Evolutionary conservation across 2,113 vertebrate species (phyloP), one percentile per base, ranked within the genome.

Genomic region (Ia io): DNA sequence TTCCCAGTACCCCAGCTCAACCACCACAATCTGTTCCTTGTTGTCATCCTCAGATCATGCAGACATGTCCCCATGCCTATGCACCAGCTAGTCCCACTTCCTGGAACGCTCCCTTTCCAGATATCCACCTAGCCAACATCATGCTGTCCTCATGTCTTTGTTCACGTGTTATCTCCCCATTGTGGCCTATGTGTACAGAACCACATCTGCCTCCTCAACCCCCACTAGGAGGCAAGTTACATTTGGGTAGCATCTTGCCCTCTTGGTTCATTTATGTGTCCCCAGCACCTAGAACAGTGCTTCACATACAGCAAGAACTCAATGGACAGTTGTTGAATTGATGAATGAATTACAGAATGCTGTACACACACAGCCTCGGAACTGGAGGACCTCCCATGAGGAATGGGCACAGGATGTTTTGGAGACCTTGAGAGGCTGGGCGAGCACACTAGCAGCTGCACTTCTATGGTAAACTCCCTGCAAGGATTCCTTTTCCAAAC

Each of bases 391-490:
- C 3, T 14, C 47, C 47, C 6, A 16, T 1, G n/a, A 6, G 4
- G 32, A 80, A 77, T 3, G n/a, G 92, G 40, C 3, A 20, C 1
- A 0, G 0, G 9, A 56, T 12, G 4, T 22, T 9, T 16, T 25
- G 42, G 30, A 65, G n/a, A 3, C 76, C 16, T 6, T 5, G 28
- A 22, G 63, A 49, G 37, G 3, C 1, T 51, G 74, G 9, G 12
- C 3, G 1, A 23, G 7, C 30, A 37, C 10, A 65, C 11, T 14
- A 35, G 0, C 0, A 2, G 5, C 3, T 5, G 9, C 4, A 2
- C n/a, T 17, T 53, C 49, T 10, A 12, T 3, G 42, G 44, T 13
- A 9, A 6, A 16, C 0, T 9, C 9, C 12, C 12, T 2, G 1
- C 59, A 6, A 17, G 6, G 23, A 35, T 17, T 40, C 32, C 47